phyloP scores from a whole-genome alignment of 2,113 vertebrate genomes.

The Megaceryle maxima region DNA sequence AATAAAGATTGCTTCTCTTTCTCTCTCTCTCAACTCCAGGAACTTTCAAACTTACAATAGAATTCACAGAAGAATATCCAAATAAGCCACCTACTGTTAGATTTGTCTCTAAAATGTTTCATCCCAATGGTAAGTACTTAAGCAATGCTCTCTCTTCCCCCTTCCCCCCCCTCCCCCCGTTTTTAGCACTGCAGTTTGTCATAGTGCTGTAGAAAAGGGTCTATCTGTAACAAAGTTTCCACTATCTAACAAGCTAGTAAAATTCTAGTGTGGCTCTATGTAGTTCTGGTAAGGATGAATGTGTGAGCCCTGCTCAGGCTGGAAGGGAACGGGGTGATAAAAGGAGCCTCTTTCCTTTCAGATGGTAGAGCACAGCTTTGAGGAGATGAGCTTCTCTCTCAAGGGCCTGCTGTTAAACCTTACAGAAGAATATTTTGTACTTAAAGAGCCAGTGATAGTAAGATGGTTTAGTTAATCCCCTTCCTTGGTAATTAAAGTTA shows the following conservation, averaged over 20 bases:
- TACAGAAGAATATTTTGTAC: not conserved
- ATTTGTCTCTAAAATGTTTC: conserved; percentile 99
- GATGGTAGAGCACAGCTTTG: not conserved
- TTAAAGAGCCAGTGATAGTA: not conserved
- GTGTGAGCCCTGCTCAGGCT: not conserved
- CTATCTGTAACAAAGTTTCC: not conserved
- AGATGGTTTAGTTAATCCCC: not conserved
- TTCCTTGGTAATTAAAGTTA: not conserved
- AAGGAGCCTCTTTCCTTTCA: not conserved
- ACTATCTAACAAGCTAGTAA: not conserved
- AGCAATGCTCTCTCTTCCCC: not conserved
- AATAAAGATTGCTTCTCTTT: conserved; percentile 29
- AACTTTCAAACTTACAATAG: conserved; percentile 99
- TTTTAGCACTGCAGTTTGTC: not conserved
- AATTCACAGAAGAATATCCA: conserved; percentile 99
- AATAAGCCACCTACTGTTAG: conserved; percentile 99
- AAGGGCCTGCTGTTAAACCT: not conserved
- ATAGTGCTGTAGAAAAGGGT: not conserved
- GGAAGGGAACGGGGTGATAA: not conserved
- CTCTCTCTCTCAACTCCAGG: conserved; percentile 74
- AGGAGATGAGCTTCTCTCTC: not conserved
- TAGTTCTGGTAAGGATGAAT: not conserved
- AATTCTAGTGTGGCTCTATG: not conserved
- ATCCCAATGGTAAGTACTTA: conserved; percentile 91
- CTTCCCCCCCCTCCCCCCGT: too few species aligned